phyloP scores from a whole-genome alignment of 2,888 invertebrate genomes.

The Didymodactylos carnosus region DNA sequence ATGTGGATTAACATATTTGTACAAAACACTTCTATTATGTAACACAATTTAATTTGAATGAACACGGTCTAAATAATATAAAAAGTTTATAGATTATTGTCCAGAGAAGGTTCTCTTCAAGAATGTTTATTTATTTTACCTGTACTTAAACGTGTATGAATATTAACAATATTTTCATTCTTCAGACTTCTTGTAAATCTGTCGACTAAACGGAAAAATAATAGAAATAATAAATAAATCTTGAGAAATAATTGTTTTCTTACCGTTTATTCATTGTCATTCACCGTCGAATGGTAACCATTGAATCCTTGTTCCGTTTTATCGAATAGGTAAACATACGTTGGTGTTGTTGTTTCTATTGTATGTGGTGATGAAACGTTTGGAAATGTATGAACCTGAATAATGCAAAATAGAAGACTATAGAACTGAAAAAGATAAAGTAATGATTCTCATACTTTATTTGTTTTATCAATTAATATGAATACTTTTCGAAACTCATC shows the following conservation, averaged over 20 bases:
- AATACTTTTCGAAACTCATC: not conserved
- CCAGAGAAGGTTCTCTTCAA: no score
- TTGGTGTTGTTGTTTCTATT: not conserved
- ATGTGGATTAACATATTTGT: constrained; percentile 96
- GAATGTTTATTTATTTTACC: no score
- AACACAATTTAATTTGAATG: constrained; percentile 86
- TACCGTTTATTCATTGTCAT: not conserved
- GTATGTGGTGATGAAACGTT: not conserved
- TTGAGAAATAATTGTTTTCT: no score
- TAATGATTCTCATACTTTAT: not conserved
- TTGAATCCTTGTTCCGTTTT: not conserved
- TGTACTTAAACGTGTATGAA: not conserved
- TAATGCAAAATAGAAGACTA: not conserved
- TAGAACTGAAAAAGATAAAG: not conserved
- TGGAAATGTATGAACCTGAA: not conserved
- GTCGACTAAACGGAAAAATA: not conserved
- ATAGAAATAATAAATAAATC: no score
- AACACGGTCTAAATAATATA: constrained; percentile 41
- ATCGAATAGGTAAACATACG: not conserved
- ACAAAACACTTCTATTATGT: constrained; percentile 80
- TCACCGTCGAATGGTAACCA: not conserved
- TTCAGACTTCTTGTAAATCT: not conserved
- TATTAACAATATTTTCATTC: not conserved
- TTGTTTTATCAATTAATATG: not conserved
- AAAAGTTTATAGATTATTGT: no score